Conservation (phyloP, 2,888 invertebrate genomes). For the Melieria crassipennis region DNA sequence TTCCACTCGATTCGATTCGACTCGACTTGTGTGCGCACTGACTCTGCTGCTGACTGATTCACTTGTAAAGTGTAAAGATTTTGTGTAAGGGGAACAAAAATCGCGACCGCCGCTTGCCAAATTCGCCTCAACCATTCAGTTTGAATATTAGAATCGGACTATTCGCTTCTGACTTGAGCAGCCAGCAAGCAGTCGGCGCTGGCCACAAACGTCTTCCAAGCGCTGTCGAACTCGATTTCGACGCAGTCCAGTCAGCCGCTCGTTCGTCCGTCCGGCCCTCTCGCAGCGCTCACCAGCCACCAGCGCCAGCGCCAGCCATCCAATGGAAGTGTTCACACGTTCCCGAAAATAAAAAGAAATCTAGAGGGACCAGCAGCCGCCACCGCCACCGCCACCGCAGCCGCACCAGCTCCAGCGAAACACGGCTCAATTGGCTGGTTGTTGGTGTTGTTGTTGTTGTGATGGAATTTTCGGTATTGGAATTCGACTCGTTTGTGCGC, state of each 20-base stretch:
- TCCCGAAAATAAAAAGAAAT: not conserved
- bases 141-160: constrained; percentile 66
- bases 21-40: too few species aligned
- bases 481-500: too few species aligned
- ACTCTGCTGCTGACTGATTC: too few species aligned
- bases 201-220: constrained; percentile 27
- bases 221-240: constrained; percentile 26
- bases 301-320: not conserved
- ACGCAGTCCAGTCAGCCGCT: constrained; percentile 33
- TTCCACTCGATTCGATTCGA: too few species aligned
- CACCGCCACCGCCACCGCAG: not conserved
- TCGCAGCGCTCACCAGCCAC: not conserved
- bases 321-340: not conserved
- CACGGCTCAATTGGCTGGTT: too few species aligned
- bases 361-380: too few species aligned
- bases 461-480: too few species aligned
- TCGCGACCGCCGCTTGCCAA: constrained; percentile 38
- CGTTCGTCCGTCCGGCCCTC: too few species aligned
- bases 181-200: constrained; percentile 26
- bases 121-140: constrained; percentile 61
- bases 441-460: too few species aligned
- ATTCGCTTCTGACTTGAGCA: constrained; percentile 44
- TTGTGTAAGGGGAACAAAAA: constrained; percentile 14
- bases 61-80: constrained; percentile 9
- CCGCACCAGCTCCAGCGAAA: too few species aligned